Evolutionary conservation across 2,113 vertebrate genomes (phyloP), one percentile per base, ranked within the genome.

Genomic region (Corythornis cristatus): DNA sequence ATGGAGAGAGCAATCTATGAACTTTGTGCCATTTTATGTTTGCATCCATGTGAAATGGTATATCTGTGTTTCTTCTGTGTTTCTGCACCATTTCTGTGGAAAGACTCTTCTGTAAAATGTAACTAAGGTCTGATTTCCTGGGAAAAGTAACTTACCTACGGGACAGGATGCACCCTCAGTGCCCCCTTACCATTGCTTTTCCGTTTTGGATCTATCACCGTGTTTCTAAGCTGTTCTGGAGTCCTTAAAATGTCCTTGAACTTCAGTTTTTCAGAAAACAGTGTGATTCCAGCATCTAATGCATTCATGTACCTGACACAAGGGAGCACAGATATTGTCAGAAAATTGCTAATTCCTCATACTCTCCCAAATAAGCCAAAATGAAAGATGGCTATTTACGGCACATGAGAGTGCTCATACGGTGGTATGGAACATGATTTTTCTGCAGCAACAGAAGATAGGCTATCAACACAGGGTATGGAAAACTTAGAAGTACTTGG

Each of bases 231-330:
- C 1, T 98, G 96, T 0, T 71, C 67, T 0, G 97, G 71, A 29
- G 86, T 90, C 64, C 98, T 98, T 83, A 99, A 88, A 75, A 97
- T 93, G 2, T 97, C 94, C 88, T 98, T 98, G 6, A 94, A 51
- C 12, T 50, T 88, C 5, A 95, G 83, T 37, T 65, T 22, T 17
- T 46, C 25, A 2, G 98, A 98, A 83, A 99, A 99, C 5, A 91
- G 76, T 35, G 97, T 96, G 12, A 98, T 96, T 35, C 98, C 51
- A 58, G 98, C 98, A n/a, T 99, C 99, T 89, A 99, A 65, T 2
- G 98, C 99, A 42, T 99, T 99, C 58, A 99, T 98, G 92, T 99
- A 99, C 99, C 99, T 99, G 87, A 31, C n/a, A 90, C n/a, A 92
- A 70, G 60, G 61, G 84, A 96, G 48, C 26, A 76, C n/a, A 88